Conservation (phyloP, 2,797 vertebrate genomes). For the Enteromius paludinosus region DNA sequence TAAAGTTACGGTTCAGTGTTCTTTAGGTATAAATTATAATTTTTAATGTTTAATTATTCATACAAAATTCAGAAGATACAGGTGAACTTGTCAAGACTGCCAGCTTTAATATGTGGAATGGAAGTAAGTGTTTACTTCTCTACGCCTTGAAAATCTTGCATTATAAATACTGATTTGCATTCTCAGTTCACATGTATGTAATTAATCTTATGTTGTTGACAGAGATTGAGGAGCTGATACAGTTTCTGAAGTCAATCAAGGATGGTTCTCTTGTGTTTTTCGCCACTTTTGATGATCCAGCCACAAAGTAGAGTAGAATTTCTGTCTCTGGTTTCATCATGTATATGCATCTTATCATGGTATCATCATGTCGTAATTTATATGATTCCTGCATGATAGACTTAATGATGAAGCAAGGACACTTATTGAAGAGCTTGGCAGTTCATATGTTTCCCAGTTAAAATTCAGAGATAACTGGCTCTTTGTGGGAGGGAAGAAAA, state of each 20-base stretch:
- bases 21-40: background rate
- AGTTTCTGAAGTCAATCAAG: slow-evolving; percentile 80
- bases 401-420: slow-evolving; percentile 83
- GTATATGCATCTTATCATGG: background rate
- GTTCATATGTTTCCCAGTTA: slow-evolving; percentile 75
- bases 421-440: slow-evolving; percentile 85
- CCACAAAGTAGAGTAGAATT: slow-evolving; percentile 82
- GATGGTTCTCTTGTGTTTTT: slow-evolving; percentile 85
- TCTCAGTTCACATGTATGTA: background rate
- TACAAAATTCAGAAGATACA: slow-evolving; percentile 78
- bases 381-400: slow-evolving; percentile 67
- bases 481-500: slow-evolving; percentile 91
- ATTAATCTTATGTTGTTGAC: background rate
- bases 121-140: slow-evolving; percentile 70
- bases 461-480: slow-evolving; percentile 92
- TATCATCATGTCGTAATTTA: background rate
- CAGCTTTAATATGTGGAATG: slow-evolving; percentile 84
- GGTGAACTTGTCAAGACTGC: slow-evolving; percentile 77
- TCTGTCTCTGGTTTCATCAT: background rate
- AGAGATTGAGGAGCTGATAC: slow-evolving; percentile 71
- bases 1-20: background rate
- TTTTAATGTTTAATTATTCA: background rate
- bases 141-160: background rate
- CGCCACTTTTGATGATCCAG: slow-evolving; percentile 85
- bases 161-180: background rate